These are phyloP conservation scores for Nephrotoma guestfalica DNA, from an alignment of 2,888 invertebrate genomes.

Conservation along the genomic window DNA sequence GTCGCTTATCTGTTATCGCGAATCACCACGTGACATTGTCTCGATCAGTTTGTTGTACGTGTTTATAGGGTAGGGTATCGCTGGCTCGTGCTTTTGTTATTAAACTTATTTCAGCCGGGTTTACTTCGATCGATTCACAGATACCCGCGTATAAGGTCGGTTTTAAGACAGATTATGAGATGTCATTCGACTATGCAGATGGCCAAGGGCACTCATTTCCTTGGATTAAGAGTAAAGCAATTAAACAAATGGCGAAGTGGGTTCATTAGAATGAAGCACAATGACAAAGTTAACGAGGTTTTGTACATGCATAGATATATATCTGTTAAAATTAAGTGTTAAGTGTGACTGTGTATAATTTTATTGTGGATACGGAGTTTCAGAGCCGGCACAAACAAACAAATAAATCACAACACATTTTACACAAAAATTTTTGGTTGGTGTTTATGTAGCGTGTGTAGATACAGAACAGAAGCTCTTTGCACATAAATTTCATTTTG, in stretches of 20 bases:
- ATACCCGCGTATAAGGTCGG: constrained; percentile 7
- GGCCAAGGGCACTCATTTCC: neutral
- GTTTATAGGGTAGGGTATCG: neutral
- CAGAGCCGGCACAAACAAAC: no score
- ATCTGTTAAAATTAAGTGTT: neutral
- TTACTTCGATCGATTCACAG: constrained; percentile 4
- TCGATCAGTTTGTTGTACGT: neutral
- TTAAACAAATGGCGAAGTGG: neutral
- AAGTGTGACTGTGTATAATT: neutral
- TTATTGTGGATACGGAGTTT: neutral
- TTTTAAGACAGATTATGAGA: constrained; percentile 3
- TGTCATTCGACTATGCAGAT: neutral
- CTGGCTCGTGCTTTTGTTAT: constrained; percentile 1
- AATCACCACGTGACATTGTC: neutral
- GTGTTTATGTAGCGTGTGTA: no score
- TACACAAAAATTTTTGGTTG: no score
- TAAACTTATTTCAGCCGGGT: constrained; percentile 4
- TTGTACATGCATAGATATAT: neutral
- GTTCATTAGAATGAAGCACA: neutral
- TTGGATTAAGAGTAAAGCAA: neutral
- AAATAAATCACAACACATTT: no score
- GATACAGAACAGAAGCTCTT: no score
- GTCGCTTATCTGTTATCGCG: neutral
- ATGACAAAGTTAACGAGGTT: neutral
- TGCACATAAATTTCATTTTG: no score